These are phyloP conservation scores for Siniperca obscura DNA, from an alignment of 2,797 vertebrate genomes.

Conservation along the genomic window DNA sequence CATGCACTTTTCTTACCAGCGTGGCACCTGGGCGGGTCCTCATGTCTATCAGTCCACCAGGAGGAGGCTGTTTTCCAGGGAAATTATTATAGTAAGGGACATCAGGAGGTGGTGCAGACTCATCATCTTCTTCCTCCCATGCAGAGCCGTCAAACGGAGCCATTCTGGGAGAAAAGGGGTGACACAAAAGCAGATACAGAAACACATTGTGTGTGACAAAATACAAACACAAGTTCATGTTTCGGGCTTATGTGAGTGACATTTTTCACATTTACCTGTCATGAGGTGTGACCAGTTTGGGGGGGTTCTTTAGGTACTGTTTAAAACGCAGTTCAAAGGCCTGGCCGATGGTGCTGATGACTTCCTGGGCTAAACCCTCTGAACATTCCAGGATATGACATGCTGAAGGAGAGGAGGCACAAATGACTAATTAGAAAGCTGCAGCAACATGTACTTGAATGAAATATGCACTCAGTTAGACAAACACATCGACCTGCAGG, in stretches of 20 bases:
- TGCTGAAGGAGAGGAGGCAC: constrained; percentile 79
- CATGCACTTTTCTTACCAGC: constrained; percentile 84
- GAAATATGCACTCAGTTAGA: constrained; percentile 3
- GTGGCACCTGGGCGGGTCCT: constrained; percentile 90
- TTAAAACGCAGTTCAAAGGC: constrained; percentile 98
- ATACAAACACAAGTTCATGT: constrained; percentile 3
- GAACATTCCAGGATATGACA: constrained; percentile 98
- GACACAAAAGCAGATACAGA: constrained; percentile 2
- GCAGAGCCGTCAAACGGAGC: constrained; percentile 96
- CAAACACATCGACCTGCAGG: not conserved
- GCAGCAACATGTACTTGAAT: constrained; percentile 27
- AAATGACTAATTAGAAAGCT: constrained; percentile 18
- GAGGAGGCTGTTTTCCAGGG: constrained; percentile 95
- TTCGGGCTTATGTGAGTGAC: not conserved
- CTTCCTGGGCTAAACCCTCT: constrained; percentile 96
- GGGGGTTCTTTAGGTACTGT: constrained; percentile 98
- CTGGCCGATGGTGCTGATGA: constrained; percentile 98
- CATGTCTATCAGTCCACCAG: constrained; percentile 95
- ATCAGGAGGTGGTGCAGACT: constrained; percentile 88
- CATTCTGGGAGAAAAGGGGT: constrained; percentile 86
- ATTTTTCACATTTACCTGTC: constrained; percentile 87
- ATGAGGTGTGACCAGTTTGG: constrained; percentile 95
- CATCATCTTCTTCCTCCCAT: constrained; percentile 98
- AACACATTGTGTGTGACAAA: not conserved
- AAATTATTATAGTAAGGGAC: constrained; percentile 99